A percentile compares a stretch with the other conserved stretches of the same genome.
Conservation (phyloP, 1,140 invertebrate species). For the Bombus waltoni region DNA sequence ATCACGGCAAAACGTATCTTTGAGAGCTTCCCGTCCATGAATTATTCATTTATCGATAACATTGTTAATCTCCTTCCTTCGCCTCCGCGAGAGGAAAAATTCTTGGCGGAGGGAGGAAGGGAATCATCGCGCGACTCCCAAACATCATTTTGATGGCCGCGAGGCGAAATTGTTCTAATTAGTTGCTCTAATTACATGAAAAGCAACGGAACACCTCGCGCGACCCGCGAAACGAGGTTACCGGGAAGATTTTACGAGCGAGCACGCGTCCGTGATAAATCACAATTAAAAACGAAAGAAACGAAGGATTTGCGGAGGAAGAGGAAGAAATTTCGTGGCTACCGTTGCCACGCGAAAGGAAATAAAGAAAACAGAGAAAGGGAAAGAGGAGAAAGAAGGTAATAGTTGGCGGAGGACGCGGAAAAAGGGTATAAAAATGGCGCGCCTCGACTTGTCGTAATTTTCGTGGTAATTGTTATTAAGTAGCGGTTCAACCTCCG, state of each 20-base stretch:
- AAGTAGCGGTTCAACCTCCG: conserved; percentile 40
- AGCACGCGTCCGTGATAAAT: conserved; percentile 54
- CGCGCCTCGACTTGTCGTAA: conserved; percentile 50
- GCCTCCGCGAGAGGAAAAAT: background rate
- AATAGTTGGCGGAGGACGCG: conserved; percentile 31
- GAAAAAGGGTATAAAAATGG: conserved; percentile 52
- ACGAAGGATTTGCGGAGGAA: conserved; percentile 38
- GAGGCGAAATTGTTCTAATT: conserved; percentile 9
- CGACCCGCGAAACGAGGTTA: background rate
- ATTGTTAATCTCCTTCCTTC: background rate
- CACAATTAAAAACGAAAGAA: conserved; percentile 51
- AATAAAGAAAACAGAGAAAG: background rate
- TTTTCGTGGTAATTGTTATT: conserved; percentile 69
- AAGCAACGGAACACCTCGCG: background rate
- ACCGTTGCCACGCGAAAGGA: background rate
- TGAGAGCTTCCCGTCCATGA: background rate
- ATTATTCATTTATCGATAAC: conserved; percentile 26
- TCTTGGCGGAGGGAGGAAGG: background rate
- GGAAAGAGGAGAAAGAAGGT: background rate
- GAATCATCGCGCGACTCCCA: background rate
- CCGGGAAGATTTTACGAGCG: conserved; percentile 12
- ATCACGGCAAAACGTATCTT: background rate
- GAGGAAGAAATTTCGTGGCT: conserved; percentile 34
- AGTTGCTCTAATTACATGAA: conserved; percentile 13
- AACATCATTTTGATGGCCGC: background rate